Evolutionary conservation across 2,113 vertebrate species (phyloP), one percentile per base, ranked within the genome.

Genomic region (Pachypanchax playfairii): DNA sequence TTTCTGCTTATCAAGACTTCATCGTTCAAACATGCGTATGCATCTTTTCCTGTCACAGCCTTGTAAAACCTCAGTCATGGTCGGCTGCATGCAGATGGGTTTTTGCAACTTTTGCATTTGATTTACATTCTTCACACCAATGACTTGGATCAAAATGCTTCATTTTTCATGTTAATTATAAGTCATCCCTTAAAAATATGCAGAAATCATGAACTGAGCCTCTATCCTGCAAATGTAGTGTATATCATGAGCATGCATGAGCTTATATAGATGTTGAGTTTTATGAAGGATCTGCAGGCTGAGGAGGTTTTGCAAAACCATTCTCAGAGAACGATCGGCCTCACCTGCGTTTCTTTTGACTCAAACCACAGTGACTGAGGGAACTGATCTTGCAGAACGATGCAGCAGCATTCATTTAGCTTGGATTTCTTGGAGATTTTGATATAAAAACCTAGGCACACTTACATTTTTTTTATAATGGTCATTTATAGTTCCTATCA

Each of bases 31-130:
- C 15, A 13, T 29, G 3, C 13, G 5, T 62, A 4, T 47, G 10
- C 10, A n/a, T n/a, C 3, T 44, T 48, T 76, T 61, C 44, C 38
- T 65, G 50, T 43, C 5, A 26, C 4, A 20, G 39, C 9, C 39
- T 22, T 54, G 2, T 36, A 14, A 29, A 43, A 12, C 35, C 15
- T 21, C 21, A 25, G 5, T 9, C 51, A 57, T 15, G 36, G 64
- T 62, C 33, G 5, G 1, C 13, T 57, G 21, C 46, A 41, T 21
- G 13, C n/a, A 61, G 1, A n/a, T 56, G 28, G 1, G 6, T 22
- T 54, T 67, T 56, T 68, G 52, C 17, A 62, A 38, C 12, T 12
- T 15, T 51, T n/a, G n/a, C n/a, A n/a, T n/a, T 48, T 49, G 24
- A 28, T 5, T 20, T 13, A 47, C 0, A 42, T 29, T 18, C 4